These are phyloP conservation scores for Anoplopoma fimbria DNA, from an alignment of 2,113 vertebrate genomes.

Conservation along the genomic window DNA sequence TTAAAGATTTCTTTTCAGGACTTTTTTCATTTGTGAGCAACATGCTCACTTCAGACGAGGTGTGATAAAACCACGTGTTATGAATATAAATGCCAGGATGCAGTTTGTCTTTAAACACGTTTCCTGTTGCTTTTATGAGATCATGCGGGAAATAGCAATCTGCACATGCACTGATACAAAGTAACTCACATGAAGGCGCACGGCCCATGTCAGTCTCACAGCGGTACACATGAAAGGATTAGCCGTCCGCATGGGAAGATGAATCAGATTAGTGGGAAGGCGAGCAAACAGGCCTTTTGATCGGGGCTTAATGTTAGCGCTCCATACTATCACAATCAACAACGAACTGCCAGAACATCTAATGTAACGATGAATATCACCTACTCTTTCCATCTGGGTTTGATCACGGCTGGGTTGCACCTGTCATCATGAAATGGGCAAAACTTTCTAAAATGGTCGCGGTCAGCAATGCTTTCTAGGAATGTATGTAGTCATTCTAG, in stretches of 20 bases:
- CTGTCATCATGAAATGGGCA: not conserved
- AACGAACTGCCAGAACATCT: not conserved
- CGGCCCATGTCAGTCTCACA: slow-evolving; percentile 28
- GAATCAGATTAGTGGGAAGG: slow-evolving; percentile 44
- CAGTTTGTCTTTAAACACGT: not conserved
- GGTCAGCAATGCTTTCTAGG: slow-evolving; percentile 26
- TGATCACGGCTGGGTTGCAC: not conserved
- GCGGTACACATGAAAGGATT: slow-evolving; percentile 52
- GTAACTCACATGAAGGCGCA: slow-evolving; percentile 46
- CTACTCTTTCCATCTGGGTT: slow-evolving; percentile 9
- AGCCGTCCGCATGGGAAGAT: slow-evolving; percentile 44
- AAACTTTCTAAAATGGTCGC: not conserved
- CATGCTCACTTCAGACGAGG: not conserved
- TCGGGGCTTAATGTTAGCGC: slow-evolving; percentile 17
- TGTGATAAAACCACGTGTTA: slow-evolving; percentile 29
- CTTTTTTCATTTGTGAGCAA: not conserved
- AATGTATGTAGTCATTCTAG: slow-evolving; percentile 8
- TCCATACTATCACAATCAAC: not conserved
- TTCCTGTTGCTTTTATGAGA: slow-evolving; percentile 23
- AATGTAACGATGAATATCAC: not conserved
- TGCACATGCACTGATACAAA: slow-evolving; percentile 42
- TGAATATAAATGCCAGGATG: slow-evolving; percentile 42
- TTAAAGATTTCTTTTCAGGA: not conserved
- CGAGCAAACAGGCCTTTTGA: slow-evolving; percentile 36
- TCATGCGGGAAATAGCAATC: slow-evolving; percentile 12